Base-by-base conservation (phyloP, 2,797 vertebrate species). In the Chaetodon trifasciatus region DNA sequence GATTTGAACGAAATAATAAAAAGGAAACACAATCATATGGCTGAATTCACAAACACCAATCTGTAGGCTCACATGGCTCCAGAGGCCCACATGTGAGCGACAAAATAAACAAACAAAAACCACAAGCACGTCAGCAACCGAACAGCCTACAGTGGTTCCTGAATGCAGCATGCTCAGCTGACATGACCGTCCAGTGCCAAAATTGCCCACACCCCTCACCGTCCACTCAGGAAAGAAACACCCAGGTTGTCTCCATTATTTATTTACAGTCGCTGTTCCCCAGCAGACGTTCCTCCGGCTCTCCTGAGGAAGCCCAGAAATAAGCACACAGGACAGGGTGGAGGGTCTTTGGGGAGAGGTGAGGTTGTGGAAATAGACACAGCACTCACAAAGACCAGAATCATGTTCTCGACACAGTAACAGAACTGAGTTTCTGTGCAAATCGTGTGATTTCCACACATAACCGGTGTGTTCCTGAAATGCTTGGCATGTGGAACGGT, bases 221-320 rank as follows among this genome's bases (percentile, higher is more conserved):
- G 84, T 86, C 82, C 83, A 83, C 90, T 94, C 93, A 93, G 92
- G 94, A 95, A 95, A 94, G 91, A 84, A 93, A 94, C 94, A 90
- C 94, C 94, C 93, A 92, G 90, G 85, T 93, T 83, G 80, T 91
- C 84, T 83, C 86, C 83, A 92, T 93, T 93, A 94, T 95, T 95
- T 95, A 95, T 95, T 94, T 93, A 93, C 89, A 89, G 89, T 88
- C 65, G 24, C 63, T 66, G 88, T 85, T 91, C 87, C 77, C 78
- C 84, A 63, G 73, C 85, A 90, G 82, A 85, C 90, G 83, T 93
- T 92, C 79, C 86, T 91, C 70, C 52, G 23, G 82, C 84, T 89
- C 92, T 91, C 88, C 83, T 56, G 87, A 91, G 92, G 88, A 92
- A 79, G 81, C 77, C 86, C 90, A 85, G 82, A 91, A 93, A 94